phyloP scores from a whole-genome alignment of 2,888 invertebrate species.

The Elysia crispata region DNA sequence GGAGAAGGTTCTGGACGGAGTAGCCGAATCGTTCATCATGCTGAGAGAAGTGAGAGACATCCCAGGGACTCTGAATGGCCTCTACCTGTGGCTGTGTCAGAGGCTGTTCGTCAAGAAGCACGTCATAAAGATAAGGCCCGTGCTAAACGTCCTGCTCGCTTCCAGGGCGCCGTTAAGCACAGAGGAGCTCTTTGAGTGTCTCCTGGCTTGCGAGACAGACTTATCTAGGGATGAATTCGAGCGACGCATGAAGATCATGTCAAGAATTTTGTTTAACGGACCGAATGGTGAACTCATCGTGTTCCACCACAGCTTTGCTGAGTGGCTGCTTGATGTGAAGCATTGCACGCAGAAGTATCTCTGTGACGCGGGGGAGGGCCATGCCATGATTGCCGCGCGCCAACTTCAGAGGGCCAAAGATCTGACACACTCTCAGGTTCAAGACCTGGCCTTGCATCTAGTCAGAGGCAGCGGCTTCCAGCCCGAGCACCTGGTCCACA shows the following conservation, averaged over 20 bases:
- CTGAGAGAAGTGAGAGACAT: slow-evolving; percentile 92
- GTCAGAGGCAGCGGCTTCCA: slow-evolving; percentile 73
- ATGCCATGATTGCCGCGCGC: slow-evolving; percentile 83
- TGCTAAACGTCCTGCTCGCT: slow-evolving; percentile 91
- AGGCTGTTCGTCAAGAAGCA: slow-evolving; percentile 91
- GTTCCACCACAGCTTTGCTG: slow-evolving; percentile 96
- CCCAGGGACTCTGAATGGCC: slow-evolving; percentile 95
- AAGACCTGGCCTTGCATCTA: slow-evolving; percentile 80
- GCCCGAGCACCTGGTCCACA: slow-evolving; percentile 84
- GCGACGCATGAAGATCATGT: slow-evolving; percentile 65
- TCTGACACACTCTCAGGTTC: slow-evolving; percentile 77
- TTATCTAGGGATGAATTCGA: slow-evolving; percentile 79
- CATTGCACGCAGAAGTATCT: slow-evolving; percentile 96
- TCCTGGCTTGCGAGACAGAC: slow-evolving; percentile 87
- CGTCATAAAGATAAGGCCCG: slow-evolving; percentile 85
- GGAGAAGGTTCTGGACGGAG: slow-evolving; percentile 84
- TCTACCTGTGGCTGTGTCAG: slow-evolving; percentile 96
- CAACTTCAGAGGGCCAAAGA: slow-evolving; percentile 81
- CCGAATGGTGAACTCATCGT: slow-evolving; percentile 82
- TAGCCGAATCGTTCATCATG: slow-evolving; percentile 94
- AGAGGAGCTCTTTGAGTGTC: slow-evolving; percentile 87
- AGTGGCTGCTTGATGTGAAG: slow-evolving; percentile 97
- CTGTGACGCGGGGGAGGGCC: slow-evolving; percentile 87
- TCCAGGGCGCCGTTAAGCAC: slow-evolving; percentile 86
- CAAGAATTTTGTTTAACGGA: slow-evolving; percentile 84